Evolutionary conservation across 2,797 vertebrate species (phyloP).

Genomic region (Distichodus sexfasciatus): DNA sequence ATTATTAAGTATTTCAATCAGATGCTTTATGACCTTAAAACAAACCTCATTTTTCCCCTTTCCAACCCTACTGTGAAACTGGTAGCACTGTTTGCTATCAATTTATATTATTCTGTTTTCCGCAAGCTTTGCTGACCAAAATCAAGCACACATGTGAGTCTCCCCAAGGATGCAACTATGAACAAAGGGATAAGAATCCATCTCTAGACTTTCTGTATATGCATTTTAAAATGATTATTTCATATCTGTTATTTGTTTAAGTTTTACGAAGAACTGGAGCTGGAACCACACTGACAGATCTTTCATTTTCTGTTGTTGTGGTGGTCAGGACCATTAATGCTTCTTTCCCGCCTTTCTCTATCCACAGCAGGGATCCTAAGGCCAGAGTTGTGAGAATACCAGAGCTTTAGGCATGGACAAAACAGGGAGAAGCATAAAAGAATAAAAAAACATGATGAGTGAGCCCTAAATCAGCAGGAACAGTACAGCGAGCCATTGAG

Average conservation of each 20-base stretch:
- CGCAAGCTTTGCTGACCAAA: too few relatives aligned
- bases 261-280: neutral
- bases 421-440: constrained; percentile 28
- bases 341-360: neutral
- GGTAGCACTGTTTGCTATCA: neutral
- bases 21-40: constrained; percentile 26
- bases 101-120: neutral
- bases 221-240: constrained; percentile 23
- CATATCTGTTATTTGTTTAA: neutral
- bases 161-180: neutral
- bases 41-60: constrained; percentile 18
- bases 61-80: constrained; percentile 11
- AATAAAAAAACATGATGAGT: constrained; percentile 23
- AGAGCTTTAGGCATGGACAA: constrained; percentile 4
- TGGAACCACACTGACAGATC: constrained; percentile 4
- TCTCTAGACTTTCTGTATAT: neutral
- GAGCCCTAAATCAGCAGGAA: constrained; percentile 13
- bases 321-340: neutral
- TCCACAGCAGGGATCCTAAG: neutral
- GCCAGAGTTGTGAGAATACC: neutral
- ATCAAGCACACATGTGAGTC: neutral
- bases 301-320: neutral
- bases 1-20: constrained; percentile 49
- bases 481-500: neutral
- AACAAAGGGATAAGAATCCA: neutral